Base-by-base conservation (phyloP, 1,140 invertebrate species). In the Scaptomyza hsui region DNA sequence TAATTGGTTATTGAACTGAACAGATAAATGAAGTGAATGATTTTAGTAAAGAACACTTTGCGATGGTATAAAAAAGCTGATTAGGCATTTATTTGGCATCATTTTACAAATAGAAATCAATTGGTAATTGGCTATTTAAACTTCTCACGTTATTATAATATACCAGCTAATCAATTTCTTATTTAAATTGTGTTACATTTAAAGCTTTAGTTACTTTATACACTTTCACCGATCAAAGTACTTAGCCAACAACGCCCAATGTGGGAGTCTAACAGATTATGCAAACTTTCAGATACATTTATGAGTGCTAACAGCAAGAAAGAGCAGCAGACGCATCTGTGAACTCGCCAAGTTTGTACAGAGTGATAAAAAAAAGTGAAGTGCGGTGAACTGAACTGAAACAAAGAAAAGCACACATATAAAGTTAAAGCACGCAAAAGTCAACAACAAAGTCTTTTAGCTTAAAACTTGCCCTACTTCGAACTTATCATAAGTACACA, bases 361-460 rank as follows among this genome's bases (percentile, higher is more conserved):
- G 15, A 65, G 47, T 76, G 81, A 67, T 72, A 86, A 29, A 86
- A 76, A 86, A 80, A 80, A 73, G 76, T 76, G 68, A 86, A 76
- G 55, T 65, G 56, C 21, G 67, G 35, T 10, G 24, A 55, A 52
- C 44, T 64, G 26, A 72, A 79, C 68, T 47, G 19, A 57, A 61
- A 48, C 49, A 39, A 49, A 63, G 19, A 1, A 32, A 32, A 55
- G 13, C 19, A 29, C 56, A 26, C 48, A 19, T 29, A 37, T 18
- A 47, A 59, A 12, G 10, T 12, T 29, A 56, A 48, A 42, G 47
- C 49, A 51, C 45, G 56, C 51, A 81, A 80, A 56, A 53, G 53
- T 75, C 57, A 60, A 39, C 51, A 7, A 13, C 45, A 64, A 56
- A 56, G 35, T 37, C 37, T 45, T 48, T 29, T 35, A 60, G 16